Evolutionary conservation across 2,113 vertebrate species (phyloP).

Genomic region (Prionailurus bengalensis): DNA sequence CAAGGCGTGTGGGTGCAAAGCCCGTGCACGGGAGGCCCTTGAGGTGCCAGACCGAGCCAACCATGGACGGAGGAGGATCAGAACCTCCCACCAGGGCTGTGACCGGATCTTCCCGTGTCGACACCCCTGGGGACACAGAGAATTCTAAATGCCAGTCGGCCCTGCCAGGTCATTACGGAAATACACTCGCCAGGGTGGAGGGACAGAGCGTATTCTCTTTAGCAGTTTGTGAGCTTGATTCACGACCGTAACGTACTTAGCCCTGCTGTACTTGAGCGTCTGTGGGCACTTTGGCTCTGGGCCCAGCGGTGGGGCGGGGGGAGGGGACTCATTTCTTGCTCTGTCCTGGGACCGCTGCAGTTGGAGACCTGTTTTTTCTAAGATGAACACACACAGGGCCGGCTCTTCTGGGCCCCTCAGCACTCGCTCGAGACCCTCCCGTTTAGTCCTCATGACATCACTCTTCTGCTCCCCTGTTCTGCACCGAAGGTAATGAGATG

Average conservation of each 20-base stretch:
- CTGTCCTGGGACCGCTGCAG: fast-evolving
- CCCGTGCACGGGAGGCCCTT: fast-evolving
- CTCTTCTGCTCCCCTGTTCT: not conserved
- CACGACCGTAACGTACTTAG: not conserved
- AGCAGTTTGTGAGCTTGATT: not conserved
- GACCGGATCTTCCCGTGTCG: not conserved
- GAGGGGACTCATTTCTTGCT: fast-evolving
- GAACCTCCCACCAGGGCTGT: too few species aligned
- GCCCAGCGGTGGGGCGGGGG: not conserved
- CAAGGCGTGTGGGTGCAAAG: fast-evolving
- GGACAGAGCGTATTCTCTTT: not conserved
- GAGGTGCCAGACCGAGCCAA: not conserved
- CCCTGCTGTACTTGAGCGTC: fast-evolving
- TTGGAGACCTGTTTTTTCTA: too few species aligned
- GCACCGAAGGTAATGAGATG: not conserved
- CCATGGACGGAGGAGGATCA: not conserved
- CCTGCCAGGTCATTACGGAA: not conserved
- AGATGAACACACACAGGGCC: not conserved
- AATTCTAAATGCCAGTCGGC: not conserved
- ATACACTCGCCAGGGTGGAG: not conserved
- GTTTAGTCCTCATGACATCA: not conserved
- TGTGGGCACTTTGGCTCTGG: not conserved
- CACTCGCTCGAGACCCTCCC: not conserved
- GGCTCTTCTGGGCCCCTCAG: not conserved
- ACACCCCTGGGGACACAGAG: not conserved